Evolutionary conservation across 2,113 vertebrate species (phyloP), one percentile per base, ranked within the genome.

Genomic region (Tylochromis polylepis): DNA sequence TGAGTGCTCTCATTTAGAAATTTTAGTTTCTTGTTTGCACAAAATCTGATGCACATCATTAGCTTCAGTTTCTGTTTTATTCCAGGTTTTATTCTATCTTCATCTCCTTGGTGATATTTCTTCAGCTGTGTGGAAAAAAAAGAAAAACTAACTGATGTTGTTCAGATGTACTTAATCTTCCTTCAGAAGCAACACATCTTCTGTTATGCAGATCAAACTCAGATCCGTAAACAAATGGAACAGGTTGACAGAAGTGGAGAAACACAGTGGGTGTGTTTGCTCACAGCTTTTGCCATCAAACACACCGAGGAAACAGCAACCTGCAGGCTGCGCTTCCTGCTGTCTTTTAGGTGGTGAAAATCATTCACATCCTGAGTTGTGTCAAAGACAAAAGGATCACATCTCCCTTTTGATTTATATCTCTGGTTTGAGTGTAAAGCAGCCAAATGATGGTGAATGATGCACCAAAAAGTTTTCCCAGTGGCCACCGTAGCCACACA

Each of bases 231-330:
- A 87, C 79, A 89, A 59, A 70, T 18, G 10, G 83, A 85, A 79
- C 70, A 41, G 87, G 46, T 6, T 81, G 85, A 85, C 72, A 72
- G 65, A 88, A 78, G 70, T 43, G 53, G 55, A 82, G 49, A 56
- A 86, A 80, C 90, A 43, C 75, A 87, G 81, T 14, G 12, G 84
- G 80, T 57, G 75, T 86, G 62, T 84, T 78, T 82, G 81, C 58
- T 85, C 85, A 58, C 88, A 84, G 87, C 60, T 82, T 91, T 46
- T 51, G 27, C 83, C 90, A 85, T 85, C 81, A 91, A 89, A 92
- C 86, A 38, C 88, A 36, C 43, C 3, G 5, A 29, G 75, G 65
- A 87, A 86, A 81, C 67, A 12, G 81, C 58, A 55, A 20, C 72
- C 83, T 41, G 56, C 81, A 29, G 85, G 67, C 88, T 80, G 46